Conservation (phyloP, 2,113 vertebrate species). For the Amphiprion percula region DNA sequence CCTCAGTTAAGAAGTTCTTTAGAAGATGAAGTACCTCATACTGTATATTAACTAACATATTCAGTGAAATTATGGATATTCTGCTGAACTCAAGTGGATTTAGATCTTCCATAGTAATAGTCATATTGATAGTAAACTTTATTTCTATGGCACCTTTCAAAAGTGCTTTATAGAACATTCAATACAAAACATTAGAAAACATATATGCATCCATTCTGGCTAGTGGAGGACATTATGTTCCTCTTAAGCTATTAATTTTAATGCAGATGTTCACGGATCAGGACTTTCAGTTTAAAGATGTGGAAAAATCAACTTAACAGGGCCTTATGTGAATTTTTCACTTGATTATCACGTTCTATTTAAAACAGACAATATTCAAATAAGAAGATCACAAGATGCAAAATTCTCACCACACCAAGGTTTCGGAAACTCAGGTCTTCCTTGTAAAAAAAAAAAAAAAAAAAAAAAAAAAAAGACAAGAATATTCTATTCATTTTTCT, state of each 20-base stretch:
- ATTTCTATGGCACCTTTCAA: no score
- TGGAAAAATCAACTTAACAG: slow-evolving; percentile 34
- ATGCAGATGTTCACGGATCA: slow-evolving; percentile 61
- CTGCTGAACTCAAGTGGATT: slow-evolving; percentile 46
- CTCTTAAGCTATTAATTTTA: slow-evolving; percentile 67
- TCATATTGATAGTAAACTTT: no score
- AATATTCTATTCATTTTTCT: not conserved
- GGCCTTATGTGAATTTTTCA: not conserved
- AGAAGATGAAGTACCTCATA: not conserved
- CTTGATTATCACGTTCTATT: slow-evolving; percentile 5
- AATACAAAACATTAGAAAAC: not conserved
- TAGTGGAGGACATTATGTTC: slow-evolving; percentile 61
- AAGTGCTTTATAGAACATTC: no score
- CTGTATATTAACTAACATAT: slow-evolving; percentile 46
- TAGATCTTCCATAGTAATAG: slow-evolving; percentile 31
- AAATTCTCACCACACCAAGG: not conserved
- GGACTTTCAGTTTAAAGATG: slow-evolving; percentile 18
- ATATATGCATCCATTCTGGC: slow-evolving; percentile 25
- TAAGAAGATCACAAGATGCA: slow-evolving; percentile 12
- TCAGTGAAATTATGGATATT: slow-evolving; percentile 44
- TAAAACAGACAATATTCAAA: slow-evolving; percentile 24
- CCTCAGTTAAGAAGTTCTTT: slow-evolving; percentile 37
- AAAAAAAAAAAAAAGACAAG: not conserved
- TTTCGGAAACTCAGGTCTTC: not conserved
- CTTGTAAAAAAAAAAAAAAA: not conserved